A percentile compares a stretch with the other conserved stretches of the same genome.
These are phyloP conservation scores for Synodontis membranacea DNA, from an alignment of 2,113 vertebrate genomes.

Conservation along the genomic window DNA sequence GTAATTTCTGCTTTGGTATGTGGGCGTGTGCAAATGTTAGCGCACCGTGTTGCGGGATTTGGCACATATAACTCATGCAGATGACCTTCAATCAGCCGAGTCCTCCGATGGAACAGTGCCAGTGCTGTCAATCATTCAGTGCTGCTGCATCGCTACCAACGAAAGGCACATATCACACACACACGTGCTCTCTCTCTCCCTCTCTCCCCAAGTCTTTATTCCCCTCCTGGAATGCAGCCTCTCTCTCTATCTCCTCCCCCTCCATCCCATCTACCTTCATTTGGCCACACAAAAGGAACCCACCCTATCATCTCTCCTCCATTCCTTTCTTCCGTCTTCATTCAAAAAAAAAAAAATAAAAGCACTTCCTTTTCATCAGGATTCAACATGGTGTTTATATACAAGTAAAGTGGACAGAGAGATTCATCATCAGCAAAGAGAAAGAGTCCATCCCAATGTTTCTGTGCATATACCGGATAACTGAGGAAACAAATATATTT, in stretches of 20 bases:
- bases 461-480: not conserved
- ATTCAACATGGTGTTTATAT: not conserved
- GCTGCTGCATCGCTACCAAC: constrained; percentile 39
- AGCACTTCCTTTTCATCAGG: not conserved
- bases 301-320: constrained; percentile 32
- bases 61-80: constrained; percentile 41
- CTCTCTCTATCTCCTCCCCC: constrained; percentile 13
- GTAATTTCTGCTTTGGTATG: not conserved
- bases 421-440: not conserved
- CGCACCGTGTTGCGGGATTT: not conserved
- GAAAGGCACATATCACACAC: constrained; percentile 3
- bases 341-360: constrained; percentile 21
- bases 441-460: not conserved
- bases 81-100: constrained; percentile 59
- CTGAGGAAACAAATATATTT: not conserved
- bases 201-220: constrained; percentile 28
- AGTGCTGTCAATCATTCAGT: constrained; percentile 47
- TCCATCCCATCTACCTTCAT: constrained; percentile 32
- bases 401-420: not conserved
- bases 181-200: not conserved
- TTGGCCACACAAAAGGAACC: constrained; percentile 50
- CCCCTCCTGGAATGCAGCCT: constrained; percentile 28
- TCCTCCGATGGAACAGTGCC: constrained; percentile 40
- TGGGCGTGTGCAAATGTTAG: constrained; percentile 9
- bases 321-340: not conserved